These are phyloP conservation scores for Anabacerthia variegaticeps DNA, from an alignment of 2,797 vertebrate genomes.

Conservation along the genomic window DNA sequence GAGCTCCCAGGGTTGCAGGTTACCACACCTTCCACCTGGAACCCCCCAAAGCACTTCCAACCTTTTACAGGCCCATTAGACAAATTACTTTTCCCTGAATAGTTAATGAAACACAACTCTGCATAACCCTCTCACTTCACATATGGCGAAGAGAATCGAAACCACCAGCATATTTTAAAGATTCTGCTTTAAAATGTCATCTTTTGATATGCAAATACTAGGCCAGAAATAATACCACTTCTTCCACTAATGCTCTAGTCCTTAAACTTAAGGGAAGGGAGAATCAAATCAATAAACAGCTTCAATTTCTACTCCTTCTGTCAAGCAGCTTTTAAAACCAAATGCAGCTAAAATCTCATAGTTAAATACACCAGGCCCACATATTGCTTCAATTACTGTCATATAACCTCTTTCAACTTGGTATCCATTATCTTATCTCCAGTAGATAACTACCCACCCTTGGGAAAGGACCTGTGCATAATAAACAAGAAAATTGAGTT, in stretches of 20 bases:
- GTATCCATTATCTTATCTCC: constrained; percentile 19
- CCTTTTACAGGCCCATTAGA: background rate
- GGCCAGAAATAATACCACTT: constrained; percentile 19
- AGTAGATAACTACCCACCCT: constrained; percentile 28
- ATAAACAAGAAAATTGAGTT: constrained; percentile 49
- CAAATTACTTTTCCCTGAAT: background rate
- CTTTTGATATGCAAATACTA: constrained; percentile 22
- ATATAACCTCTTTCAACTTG: constrained; percentile 16
- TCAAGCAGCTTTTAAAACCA: constrained; percentile 41
- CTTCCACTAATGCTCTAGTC: background rate
- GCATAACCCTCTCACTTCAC: background rate
- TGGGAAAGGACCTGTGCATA: background rate
- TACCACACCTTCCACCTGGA: background rate
- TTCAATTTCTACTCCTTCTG: background rate
- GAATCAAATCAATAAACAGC: constrained; percentile 22
- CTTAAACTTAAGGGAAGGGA: background rate
- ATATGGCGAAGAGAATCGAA: background rate
- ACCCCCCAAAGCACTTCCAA: background rate
- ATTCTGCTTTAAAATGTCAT: constrained; percentile 27
- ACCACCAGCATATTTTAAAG: background rate
- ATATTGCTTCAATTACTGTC: constrained; percentile 43
- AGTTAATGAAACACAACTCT: background rate
- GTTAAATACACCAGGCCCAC: background rate
- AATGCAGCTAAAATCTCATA: background rate
- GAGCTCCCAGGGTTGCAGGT: background rate